Evolutionary conservation across 2,797 vertebrate species (phyloP).

Genomic region (Lindbergichthys nudifrons): DNA sequence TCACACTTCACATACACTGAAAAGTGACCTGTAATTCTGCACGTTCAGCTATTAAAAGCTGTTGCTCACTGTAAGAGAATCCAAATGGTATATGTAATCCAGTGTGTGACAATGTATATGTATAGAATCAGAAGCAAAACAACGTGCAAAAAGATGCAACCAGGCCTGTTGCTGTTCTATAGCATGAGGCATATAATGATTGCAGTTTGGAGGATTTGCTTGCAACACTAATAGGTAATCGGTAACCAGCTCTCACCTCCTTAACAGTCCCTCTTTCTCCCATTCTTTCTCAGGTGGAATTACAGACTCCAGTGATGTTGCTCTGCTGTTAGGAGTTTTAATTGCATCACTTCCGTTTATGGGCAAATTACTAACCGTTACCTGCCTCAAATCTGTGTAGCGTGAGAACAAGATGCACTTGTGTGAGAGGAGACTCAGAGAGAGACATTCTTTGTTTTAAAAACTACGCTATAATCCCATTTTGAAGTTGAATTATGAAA

Average conservation of each 20-base stretch:
- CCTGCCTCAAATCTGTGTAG: background rate
- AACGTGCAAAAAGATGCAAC: too few species aligned
- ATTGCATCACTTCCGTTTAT: conserved; percentile 24
- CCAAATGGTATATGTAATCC: background rate
- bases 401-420: conserved; percentile 9
- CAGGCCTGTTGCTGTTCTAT: background rate
- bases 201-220: background rate
- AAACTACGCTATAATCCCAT: background rate
- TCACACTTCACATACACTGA: background rate
- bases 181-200: background rate
- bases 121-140: too few species aligned
- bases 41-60: background rate
- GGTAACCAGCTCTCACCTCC: conserved; percentile 1
- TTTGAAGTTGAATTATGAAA: background rate
- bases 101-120: background rate
- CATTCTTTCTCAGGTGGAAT: conserved; percentile 28
- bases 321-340: conserved; percentile 7
- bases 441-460: background rate
- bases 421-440: background rate
- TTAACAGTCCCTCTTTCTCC: background rate
- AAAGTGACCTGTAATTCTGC: background rate
- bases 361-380: conserved; percentile 9
- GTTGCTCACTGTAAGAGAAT: background rate
- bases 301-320: conserved; percentile 23
- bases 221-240: background rate